Conservation (phyloP, 2,888 invertebrate genomes). For the Archips crataeganus region DNA sequence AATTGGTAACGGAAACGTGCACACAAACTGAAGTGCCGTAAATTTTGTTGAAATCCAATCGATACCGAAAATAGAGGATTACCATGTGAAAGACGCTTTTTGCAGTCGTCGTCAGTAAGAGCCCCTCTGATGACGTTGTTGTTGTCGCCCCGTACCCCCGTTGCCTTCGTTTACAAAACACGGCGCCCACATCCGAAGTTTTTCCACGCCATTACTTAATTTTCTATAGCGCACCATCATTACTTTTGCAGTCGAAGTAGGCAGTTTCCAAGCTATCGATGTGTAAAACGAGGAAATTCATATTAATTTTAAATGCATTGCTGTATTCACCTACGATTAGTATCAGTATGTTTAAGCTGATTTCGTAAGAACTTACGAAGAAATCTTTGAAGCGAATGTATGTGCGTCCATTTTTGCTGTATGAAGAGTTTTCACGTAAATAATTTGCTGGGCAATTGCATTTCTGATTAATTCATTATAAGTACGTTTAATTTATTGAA, state of each 20-base stretch:
- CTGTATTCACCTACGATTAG: background rate
- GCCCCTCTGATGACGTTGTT: background rate
- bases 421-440: no score
- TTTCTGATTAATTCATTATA: no score
- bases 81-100: slow-evolving; percentile 21
- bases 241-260: background rate
- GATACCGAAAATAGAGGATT: slow-evolving; percentile 20
- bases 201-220: background rate
- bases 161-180: slow-evolving; percentile 4
- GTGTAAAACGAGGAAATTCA: background rate
- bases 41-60: background rate
- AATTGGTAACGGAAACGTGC: background rate
- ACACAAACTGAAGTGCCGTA: background rate
- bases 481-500: no score
- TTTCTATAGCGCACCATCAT: background rate
- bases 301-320: background rate
- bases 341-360: no score
- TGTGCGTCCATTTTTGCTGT: no score
- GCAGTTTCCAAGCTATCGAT: background rate
- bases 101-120: slow-evolving; percentile 12
- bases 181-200: background rate
- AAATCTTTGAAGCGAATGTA: no score
- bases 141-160: background rate
- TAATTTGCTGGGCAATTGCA: no score
- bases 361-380: no score